These are phyloP conservation scores for Diphyllodes magnificus DNA, from an alignment of 2,113 vertebrate species.

Conservation along the genomic window DNA sequence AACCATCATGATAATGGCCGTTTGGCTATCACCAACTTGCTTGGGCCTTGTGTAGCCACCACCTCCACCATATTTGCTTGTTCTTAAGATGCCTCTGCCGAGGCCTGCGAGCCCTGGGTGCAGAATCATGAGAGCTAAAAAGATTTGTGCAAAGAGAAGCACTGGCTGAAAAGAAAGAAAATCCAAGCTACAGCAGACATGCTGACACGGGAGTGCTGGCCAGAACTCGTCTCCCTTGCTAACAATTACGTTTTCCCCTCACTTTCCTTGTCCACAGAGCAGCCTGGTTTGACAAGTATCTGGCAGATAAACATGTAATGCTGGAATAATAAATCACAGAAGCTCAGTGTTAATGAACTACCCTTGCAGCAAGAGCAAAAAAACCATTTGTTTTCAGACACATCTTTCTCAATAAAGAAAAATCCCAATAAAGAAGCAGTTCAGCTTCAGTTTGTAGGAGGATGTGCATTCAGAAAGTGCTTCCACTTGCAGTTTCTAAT, in stretches of 20 bases:
- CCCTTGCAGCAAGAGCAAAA: background rate
- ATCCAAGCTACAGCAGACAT: background rate
- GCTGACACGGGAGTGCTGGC: background rate
- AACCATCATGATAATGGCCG: background rate
- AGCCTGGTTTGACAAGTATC: background rate
- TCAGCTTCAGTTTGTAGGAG: background rate
- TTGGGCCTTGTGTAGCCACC: background rate
- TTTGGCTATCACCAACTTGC: background rate
- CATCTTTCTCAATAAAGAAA: background rate
- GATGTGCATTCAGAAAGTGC: background rate
- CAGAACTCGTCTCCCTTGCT: background rate
- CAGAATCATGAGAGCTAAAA: background rate
- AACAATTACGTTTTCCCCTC: background rate
- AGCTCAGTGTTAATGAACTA: background rate
- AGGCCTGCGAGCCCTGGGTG: background rate
- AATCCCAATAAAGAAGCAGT: too few species aligned
- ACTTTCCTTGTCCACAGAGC: background rate
- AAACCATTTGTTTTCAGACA: background rate
- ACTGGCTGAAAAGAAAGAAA: background rate
- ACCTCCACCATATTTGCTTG: background rate
- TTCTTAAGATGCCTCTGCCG: background rate
- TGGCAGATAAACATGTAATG: background rate
- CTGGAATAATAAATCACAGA: background rate
- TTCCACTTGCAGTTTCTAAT: background rate
- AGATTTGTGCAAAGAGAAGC: background rate